Percentiles rank a stretch among this genome's conserved stretches.
Conservation (phyloP, 2,797 vertebrate genomes). For the Melanotaenia parkinsoni region DNA sequence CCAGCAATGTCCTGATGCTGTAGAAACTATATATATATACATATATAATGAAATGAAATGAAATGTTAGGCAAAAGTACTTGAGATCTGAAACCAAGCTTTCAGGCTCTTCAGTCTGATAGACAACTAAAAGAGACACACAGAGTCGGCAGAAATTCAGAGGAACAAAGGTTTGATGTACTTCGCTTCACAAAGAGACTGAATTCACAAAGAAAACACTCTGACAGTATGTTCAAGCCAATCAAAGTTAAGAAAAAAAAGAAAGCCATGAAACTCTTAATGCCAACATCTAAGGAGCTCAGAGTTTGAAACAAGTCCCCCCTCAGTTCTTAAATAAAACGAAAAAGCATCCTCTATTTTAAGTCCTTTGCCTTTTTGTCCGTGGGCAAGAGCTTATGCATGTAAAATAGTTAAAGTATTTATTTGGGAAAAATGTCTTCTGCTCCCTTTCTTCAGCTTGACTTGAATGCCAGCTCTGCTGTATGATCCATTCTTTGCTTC, state of each 20-base stretch:
- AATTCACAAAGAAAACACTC: slow-evolving; percentile 20
- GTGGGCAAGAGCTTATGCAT: slow-evolving; percentile 19
- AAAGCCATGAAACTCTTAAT: slow-evolving; percentile 15
- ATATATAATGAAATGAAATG: background rate
- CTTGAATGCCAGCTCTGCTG: slow-evolving; percentile 17
- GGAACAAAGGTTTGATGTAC: slow-evolving; percentile 9
- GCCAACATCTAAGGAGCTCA: slow-evolving; percentile 32
- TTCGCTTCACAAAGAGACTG: slow-evolving; percentile 17
- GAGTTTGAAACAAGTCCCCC: slow-evolving; percentile 19
- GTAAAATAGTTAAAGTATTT: slow-evolving; percentile 19
- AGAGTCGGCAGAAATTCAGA: slow-evolving; percentile 1
- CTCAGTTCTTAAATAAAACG: slow-evolving; percentile 30
- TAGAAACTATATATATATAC: background rate
- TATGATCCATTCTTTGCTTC: slow-evolving; percentile 29
- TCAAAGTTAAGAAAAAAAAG: slow-evolving; percentile 9
- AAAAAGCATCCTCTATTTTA: slow-evolving; percentile 23
- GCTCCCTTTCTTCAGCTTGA: slow-evolving; percentile 14
- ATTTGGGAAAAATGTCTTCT: slow-evolving; percentile 13
- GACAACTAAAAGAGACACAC: background rate
- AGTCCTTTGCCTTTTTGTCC: slow-evolving; percentile 27
- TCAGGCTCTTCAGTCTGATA: slow-evolving; percentile 16
- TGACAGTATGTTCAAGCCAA: slow-evolving; percentile 20
- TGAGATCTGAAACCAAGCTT: slow-evolving; percentile 18
- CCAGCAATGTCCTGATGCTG: background rate
- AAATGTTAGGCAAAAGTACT: slow-evolving; percentile 10